Evolutionary conservation across 2,797 vertebrate genomes (phyloP), one percentile per base, ranked within the genome.

Genomic region (Crypturellus tataupa): DNA sequence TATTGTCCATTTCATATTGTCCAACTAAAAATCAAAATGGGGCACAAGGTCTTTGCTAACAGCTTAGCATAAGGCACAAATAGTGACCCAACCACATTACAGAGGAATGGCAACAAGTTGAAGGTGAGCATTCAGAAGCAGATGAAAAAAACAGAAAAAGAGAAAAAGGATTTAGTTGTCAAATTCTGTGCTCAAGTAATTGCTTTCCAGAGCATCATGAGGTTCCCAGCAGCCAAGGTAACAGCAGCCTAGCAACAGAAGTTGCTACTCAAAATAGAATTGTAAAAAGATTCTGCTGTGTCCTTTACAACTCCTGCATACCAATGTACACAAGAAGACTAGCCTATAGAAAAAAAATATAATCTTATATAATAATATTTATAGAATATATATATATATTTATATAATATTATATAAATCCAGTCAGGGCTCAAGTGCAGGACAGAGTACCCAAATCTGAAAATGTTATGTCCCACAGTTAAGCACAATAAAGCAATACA

Each of bases 241-340:
- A 94, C 87, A 84, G 94, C 79, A 86, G 82, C 70, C 0, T 95
- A 96, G 96, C 94, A 97, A 97, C 94, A 95, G 95, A 95, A 55
- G 2, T 33, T 92, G 87, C 82, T 91, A 47, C 90, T 96, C 51
- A 89, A 87, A 96, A 93, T 72, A 95, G 88, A 89, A 82, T 72
- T 18, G 0, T 31, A 94, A 82, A 80, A 82, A 1, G 17, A 81
- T 87, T 86, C 93, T 94, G 85, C 53, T 59, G 49, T 9, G 3
- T 87, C 63, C 87, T 91, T 81, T 63, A 78, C 46, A 64, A 64
- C 51, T 71, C 77, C 67, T 14, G 40, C 82, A 80, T 47, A 55
- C 0, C 1, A 79, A 84, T 25, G 70, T 59, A 93, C 51, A 89
- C 39, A 76, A 29, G 72, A 76, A 29, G 72, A 87, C 85, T 37